phyloP scores from a whole-genome alignment of 2,888 invertebrate species.

The Spodoptera picta region DNA sequence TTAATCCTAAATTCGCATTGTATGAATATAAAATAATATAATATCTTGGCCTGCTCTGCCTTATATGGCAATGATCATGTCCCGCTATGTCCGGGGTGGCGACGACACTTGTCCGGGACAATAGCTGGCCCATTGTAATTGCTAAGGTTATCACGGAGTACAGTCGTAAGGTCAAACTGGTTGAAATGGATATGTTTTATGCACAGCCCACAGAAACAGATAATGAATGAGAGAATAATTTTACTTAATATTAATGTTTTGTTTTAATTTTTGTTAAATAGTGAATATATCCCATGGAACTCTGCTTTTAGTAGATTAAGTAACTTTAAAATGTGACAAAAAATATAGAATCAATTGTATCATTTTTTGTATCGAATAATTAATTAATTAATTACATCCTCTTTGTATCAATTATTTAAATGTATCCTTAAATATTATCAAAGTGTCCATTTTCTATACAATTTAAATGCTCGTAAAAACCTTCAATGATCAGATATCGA shows the following conservation, averaged over 20 bases:
- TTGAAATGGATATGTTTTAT: constrained; percentile 52
- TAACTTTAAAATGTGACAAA: no score
- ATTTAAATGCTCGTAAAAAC: constrained; percentile 21
- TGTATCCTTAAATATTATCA: no score
- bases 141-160: constrained; percentile 64
- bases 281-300: no score
- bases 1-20: constrained; percentile 9
- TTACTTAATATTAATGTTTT: no score
- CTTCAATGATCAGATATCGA: constrained; percentile 32
- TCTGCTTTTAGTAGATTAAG: no score
- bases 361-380: no score
- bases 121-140: constrained; percentile 67
- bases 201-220: no score
- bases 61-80: constrained; percentile 51
- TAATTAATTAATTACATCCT: no score
- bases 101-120: constrained; percentile 63
- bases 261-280: no score
- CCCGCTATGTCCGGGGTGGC: constrained; percentile 52
- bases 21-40: constrained; percentile 2
- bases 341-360: no score
- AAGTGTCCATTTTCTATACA: not conserved
- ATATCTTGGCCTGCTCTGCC: constrained; percentile 22
- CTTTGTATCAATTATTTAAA: no score
- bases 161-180: constrained; percentile 52
- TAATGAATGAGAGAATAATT: no score